A percentile compares a stretch with the other conserved stretches of the same genome.
phyloP scores from a whole-genome alignment of 2,797 vertebrate genomes.

The Zenarchopterus dispar region DNA sequence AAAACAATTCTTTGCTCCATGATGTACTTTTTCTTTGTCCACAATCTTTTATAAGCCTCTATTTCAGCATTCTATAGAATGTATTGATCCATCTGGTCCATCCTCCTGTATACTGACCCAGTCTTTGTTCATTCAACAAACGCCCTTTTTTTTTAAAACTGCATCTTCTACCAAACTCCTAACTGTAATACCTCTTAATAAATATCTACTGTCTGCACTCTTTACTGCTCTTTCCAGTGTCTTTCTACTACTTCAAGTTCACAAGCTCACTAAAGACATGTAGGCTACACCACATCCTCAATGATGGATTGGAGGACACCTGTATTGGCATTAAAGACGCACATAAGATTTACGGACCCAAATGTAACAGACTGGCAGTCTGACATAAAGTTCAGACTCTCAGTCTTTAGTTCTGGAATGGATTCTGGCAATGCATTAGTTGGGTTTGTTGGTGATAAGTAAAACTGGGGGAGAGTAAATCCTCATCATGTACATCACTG shows the following conservation, averaged over 20 bases:
- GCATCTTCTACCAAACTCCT: too few relatives aligned
- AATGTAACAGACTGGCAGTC: too few relatives aligned
- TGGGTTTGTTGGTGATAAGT: not conserved
- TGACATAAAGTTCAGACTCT: too few relatives aligned
- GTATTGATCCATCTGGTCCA: not conserved
- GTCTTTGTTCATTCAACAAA: slow-evolving; percentile 15
- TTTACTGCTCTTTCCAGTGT: slow-evolving; percentile 13
- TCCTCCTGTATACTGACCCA: not conserved
- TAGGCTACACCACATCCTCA: not conserved
- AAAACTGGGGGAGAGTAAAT: too few relatives aligned
- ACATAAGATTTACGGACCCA: too few relatives aligned
- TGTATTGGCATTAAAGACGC: too few relatives aligned
- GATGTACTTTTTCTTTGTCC: not conserved
- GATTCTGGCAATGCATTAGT: slow-evolving; percentile 5
- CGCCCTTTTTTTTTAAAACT: not conserved
- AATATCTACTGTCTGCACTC: not conserved
- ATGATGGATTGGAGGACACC: too few relatives aligned
- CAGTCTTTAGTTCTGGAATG: slow-evolving; percentile 3
- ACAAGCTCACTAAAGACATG: slow-evolving; percentile 13
- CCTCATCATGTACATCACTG: not conserved
- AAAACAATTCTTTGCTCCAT: slow-evolving; percentile 10
- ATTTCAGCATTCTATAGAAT: too few relatives aligned
- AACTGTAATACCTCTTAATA: not conserved
- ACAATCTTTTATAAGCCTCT: not conserved
- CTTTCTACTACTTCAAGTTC: slow-evolving; percentile 13